These are phyloP conservation scores for Microcebus murinus DNA, from an alignment of 2,113 vertebrate species.

Conservation along the genomic window DNA sequence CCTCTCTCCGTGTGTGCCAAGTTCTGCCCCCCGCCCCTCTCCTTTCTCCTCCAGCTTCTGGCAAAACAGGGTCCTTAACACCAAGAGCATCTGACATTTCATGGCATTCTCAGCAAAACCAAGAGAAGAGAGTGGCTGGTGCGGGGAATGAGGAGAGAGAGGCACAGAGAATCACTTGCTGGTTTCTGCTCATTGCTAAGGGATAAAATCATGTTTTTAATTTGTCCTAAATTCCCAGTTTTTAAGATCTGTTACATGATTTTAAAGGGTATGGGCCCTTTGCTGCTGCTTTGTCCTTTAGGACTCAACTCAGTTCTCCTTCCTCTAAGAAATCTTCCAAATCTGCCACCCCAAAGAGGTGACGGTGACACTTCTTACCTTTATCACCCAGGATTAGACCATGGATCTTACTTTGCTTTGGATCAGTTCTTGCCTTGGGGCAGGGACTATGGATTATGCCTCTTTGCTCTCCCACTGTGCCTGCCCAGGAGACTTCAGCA, in stretches of 20 bases:
- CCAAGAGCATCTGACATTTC: background rate
- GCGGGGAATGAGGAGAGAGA: background rate
- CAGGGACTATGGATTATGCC: no score
- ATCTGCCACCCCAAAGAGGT: background rate
- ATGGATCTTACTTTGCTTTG: background rate
- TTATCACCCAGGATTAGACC: background rate
- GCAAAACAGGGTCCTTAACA: background rate
- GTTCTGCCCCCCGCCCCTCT: background rate
- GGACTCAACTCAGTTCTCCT: background rate
- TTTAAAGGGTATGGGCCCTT: background rate
- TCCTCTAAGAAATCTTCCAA: background rate
- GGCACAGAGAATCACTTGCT: no score
- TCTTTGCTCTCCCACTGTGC: background rate
- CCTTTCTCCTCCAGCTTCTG: background rate
- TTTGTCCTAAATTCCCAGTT: background rate
- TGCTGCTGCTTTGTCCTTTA: background rate
- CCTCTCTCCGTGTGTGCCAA: background rate
- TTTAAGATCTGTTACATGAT: background rate
- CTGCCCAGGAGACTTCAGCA: background rate
- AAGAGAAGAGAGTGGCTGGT: background rate
- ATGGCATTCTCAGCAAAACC: rapidly evolving
- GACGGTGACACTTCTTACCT: background rate
- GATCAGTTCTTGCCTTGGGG: background rate
- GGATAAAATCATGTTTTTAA: background rate
- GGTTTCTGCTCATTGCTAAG: background rate